These are phyloP conservation scores for Dryocosmus kuriphilus DNA, from an alignment of 2,888 invertebrate species.

Conservation along the genomic window DNA sequence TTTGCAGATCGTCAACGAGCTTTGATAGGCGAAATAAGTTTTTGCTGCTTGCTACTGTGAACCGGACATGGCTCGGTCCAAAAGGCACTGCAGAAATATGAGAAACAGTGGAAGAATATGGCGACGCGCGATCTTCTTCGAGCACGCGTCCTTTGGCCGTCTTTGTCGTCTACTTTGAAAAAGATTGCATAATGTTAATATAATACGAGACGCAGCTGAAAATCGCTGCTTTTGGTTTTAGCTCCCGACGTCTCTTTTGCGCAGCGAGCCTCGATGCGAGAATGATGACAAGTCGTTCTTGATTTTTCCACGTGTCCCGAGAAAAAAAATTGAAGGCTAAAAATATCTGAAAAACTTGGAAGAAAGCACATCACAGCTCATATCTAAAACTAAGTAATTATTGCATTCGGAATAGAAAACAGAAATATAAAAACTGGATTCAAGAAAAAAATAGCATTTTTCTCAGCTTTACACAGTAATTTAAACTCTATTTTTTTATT, in stretches of 20 bases:
- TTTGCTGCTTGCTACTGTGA: slow-evolving; percentile 17
- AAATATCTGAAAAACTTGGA: background rate
- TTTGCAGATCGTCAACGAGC: background rate
- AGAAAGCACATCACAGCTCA: background rate
- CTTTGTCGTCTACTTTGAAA: slow-evolving; percentile 10
- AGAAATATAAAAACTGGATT: too few species aligned
- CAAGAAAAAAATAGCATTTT: too few species aligned
- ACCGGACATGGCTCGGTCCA: slow-evolving; percentile 28
- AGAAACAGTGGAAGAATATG: slow-evolving; percentile 23
- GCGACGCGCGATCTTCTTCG: slow-evolving; percentile 25
- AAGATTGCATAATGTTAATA: slow-evolving; percentile 35
- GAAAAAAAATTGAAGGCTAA: background rate
- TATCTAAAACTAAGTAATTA: too few species aligned
- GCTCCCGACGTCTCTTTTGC: slow-evolving; percentile 9
- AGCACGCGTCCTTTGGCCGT: slow-evolving; percentile 12
- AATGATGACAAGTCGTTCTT: background rate
- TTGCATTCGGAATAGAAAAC: too few species aligned
- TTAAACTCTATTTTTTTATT: too few species aligned
- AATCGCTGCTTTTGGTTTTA: slow-evolving; percentile 25
- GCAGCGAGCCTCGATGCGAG: background rate
- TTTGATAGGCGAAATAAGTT: slow-evolving; percentile 1
- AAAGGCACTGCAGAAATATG: slow-evolving; percentile 38
- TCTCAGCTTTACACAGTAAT: too few species aligned
- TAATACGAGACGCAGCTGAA: slow-evolving; percentile 26
- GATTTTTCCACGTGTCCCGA: background rate